Percentiles rank a stretch among this genome's conserved stretches.
Evolutionary conservation across 2,113 vertebrate genomes (phyloP).

Genomic region (Gallinago undulata): DNA sequence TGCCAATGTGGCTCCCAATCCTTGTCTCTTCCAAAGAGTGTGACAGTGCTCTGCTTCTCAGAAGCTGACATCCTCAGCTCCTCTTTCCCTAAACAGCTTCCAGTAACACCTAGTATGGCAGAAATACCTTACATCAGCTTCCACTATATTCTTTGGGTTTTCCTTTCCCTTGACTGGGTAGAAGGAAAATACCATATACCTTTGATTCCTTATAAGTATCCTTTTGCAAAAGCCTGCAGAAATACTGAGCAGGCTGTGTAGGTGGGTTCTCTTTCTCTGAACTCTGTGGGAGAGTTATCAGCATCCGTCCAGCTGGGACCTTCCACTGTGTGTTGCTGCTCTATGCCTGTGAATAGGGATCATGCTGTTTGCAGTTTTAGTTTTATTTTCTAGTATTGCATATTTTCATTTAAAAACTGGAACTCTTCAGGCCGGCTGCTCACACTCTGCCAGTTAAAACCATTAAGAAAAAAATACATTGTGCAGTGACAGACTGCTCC

Average conservation of each 20-base stretch:
- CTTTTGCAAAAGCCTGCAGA: neutral
- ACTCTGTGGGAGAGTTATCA: neutral
- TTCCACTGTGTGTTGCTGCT: neutral
- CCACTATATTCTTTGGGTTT: neutral
- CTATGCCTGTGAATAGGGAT: neutral
- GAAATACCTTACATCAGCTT: neutral
- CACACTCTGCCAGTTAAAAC: neutral
- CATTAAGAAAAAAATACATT: neutral
- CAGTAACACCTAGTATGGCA: neutral
- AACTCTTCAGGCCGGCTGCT: neutral
- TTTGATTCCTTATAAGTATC: neutral
- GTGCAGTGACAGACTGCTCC: neutral
- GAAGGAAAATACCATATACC: neutral
- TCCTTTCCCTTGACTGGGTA: neutral
- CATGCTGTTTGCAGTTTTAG: neutral
- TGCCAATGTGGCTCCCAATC: neutral
- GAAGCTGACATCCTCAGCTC: neutral
- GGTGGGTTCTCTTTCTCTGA: neutral
- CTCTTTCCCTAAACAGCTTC: neutral
- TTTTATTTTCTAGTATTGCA: neutral
- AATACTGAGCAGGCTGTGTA: neutral
- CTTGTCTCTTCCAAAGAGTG: neutral
- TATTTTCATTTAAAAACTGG: neutral
- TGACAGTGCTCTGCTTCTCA: neutral
- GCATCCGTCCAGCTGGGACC: neutral